Evolutionary conservation across 2,113 vertebrate species (phyloP), one percentile per base, ranked within the genome.

Genomic region (Tupaia chinensis): DNA sequence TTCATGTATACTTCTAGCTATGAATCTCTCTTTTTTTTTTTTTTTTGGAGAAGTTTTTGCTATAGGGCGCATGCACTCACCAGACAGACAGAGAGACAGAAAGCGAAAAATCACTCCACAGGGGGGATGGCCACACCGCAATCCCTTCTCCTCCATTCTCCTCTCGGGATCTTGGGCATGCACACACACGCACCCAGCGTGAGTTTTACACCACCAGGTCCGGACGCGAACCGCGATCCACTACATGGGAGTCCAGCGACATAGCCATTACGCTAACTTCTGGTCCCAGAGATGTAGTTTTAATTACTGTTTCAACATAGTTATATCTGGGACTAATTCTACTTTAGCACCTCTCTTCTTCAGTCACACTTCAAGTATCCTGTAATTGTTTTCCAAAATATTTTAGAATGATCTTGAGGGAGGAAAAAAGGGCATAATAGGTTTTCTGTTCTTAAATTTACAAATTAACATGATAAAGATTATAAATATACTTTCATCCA

Each of bases 401-500:
- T 44, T 76, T 82, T 68, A 80, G 34, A 89, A 76, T 5, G 11
- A 66, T 92, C 92, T 95, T 65, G 32, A 44, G 44, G 44, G 44
- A 44, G 66, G 34, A 69, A 60, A 60, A 76, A 94, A 77, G 72
- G 58, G 4, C 19, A 23, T 32, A 7, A 29, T 19, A 44, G 9
- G 60, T 70, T 94, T 93, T 96, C 68, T 68, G 84, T 66, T 66
- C 72, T 93, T 58, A 69, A 92, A 82, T 44, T 72, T 82, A 83
- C 84, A 95, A 78, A 83, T 66, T 69, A 74, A 88, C 56, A 89
- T 90, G 20, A 87, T 91, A 78, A 91, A 86, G 86, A 65, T 87
- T 27, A 5, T 58, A 11, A 83, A 77, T 9, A 85, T 34, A 17
- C 15, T 65, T 77, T 83, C 89, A 77, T 89, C 54, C 82, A 87